A percentile compares a stretch with the other conserved stretches of the same genome.
Evolutionary conservation across 2,888 invertebrate species (phyloP).

Genomic region (Sepioteuthis lessoniana): DNA sequence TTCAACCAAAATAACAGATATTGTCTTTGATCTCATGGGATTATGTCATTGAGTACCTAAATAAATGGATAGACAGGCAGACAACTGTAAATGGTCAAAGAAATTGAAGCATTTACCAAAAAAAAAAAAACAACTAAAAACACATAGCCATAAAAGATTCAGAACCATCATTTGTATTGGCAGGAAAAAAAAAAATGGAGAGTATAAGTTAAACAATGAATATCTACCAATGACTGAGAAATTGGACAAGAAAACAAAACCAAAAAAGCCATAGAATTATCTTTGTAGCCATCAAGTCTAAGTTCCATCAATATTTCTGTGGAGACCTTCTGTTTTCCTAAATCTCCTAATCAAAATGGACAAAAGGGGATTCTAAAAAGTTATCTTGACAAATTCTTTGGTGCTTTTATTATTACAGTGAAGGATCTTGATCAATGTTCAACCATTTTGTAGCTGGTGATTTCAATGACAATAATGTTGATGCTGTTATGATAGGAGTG

Average conservation of each 20-base stretch:
- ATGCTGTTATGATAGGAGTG: not conserved
- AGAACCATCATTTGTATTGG: too few species aligned
- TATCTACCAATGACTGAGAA: not conserved
- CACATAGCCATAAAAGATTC: too few species aligned
- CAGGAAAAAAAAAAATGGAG: too few species aligned
- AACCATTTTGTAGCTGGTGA: not conserved
- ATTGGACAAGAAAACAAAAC: not conserved
- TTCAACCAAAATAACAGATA: too few species aligned
- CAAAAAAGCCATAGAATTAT: not conserved
- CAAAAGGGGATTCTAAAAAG: not conserved
- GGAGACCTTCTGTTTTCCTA: not conserved
- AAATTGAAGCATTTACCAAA: too few species aligned
- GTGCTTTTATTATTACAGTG: not conserved
- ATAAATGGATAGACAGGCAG: too few species aligned
- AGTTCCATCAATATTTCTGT: not conserved
- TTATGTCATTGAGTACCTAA: too few species aligned
- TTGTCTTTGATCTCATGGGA: too few species aligned
- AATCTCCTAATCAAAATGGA: constrained; percentile 14
- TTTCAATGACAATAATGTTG: not conserved
- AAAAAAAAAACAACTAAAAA: too few species aligned
- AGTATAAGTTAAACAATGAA: too few species aligned
- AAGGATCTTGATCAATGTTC: not conserved
- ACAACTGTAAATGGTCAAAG: too few species aligned
- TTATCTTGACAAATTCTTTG: constrained; percentile 33
- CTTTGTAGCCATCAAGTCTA: not conserved